These are phyloP conservation scores for Nesogale talazaci DNA, from an alignment of 2,113 vertebrate genomes.

Conservation along the genomic window DNA sequence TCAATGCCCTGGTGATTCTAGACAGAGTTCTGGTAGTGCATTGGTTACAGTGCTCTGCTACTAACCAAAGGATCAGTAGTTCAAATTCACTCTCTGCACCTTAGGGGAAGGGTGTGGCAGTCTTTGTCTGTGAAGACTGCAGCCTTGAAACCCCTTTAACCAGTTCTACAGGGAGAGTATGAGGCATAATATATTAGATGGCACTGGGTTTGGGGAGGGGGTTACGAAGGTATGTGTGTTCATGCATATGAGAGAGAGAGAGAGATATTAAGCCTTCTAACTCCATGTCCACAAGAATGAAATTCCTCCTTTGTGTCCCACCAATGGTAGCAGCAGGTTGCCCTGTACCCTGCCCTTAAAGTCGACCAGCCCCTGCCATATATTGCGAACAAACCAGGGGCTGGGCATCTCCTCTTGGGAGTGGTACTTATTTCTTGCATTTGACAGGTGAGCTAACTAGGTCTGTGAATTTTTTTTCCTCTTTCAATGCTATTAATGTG, in stretches of 20 bases:
- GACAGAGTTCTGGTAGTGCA: neutral
- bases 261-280: neutral
- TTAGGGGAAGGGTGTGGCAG: neutral
- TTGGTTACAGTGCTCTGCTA: neutral
- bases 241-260: neutral
- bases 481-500: conserved; percentile 45
- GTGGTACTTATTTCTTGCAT: neutral
- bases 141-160: neutral
- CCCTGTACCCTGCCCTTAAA: neutral
- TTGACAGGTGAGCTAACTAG: neutral
- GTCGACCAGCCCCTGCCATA: too few species aligned
- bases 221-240: too few species aligned
- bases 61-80: neutral
- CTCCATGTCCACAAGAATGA: neutral
- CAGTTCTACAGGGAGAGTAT: neutral
- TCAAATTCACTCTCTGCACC: neutral
- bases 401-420: neutral
- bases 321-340: neutral
- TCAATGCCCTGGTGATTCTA: neutral
- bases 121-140: neutral
- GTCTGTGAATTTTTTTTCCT: neutral
- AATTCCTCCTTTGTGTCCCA: neutral
- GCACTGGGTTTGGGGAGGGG: neutral
- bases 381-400: neutral
- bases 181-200: neutral